These are phyloP conservation scores for Nycticorax nycticorax DNA, from an alignment of 2,113 vertebrate species.

Conservation along the genomic window DNA sequence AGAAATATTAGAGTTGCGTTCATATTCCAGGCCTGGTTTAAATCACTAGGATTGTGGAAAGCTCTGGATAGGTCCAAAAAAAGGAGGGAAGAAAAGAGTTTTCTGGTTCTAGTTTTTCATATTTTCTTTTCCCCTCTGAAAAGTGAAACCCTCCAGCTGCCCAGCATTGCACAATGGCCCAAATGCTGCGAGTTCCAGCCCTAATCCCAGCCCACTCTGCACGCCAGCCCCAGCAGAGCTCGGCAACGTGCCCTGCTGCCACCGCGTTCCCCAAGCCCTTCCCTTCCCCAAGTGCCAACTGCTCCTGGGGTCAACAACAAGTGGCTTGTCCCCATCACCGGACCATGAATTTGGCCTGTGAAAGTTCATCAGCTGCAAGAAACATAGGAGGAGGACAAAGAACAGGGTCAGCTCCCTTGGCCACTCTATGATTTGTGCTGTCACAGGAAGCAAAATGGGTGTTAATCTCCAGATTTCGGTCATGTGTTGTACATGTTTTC, in stretches of 20 bases:
- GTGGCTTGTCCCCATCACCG: not conserved
- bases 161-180: conserved; percentile 73
- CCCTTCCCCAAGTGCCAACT: not conserved
- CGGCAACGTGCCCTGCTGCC: conserved; percentile 24
- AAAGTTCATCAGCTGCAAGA: not conserved
- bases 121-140: conserved; percentile 66
- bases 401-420: not conserved
- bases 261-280: not conserved
- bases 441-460: not conserved
- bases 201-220: conserved; percentile 60
- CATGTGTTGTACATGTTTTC: not conserved
- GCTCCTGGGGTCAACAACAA: not conserved
- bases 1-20: conserved; percentile 71
- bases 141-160: conserved; percentile 80
- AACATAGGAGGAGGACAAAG: not conserved
- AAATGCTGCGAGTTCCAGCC: conserved; percentile 57
- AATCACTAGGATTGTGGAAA: conserved; percentile 74
- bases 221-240: conserved; percentile 64
- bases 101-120: conserved; percentile 77
- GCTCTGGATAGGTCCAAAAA: conserved; percentile 67
- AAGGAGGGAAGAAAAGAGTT: conserved; percentile 56
- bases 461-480: not conserved
- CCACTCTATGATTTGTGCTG: not conserved
- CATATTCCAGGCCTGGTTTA: conserved; percentile 76
- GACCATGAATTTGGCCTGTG: not conserved